A percentile compares a stretch with the other conserved stretches of the same genome.
phyloP scores from a whole-genome alignment of 2,113 vertebrate species.

The Caretta caretta region DNA sequence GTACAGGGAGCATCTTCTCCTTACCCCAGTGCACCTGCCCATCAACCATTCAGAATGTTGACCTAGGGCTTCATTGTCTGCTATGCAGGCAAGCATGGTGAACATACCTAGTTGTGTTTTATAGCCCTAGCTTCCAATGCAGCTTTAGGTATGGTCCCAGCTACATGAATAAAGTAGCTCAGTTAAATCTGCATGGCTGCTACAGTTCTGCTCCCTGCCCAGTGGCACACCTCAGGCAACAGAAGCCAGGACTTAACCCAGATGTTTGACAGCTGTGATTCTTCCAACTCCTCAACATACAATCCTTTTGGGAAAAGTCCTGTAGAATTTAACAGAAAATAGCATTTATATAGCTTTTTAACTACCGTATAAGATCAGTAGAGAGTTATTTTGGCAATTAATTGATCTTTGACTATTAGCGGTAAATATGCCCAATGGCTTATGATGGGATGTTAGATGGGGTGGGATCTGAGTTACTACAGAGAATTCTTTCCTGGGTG shows the following conservation, averaged over 20 bases:
- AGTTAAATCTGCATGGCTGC: not conserved
- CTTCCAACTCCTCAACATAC: not conserved
- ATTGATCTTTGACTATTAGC: too few species aligned
- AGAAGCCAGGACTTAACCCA: not conserved
- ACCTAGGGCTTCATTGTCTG: not conserved
- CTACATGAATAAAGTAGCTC: not conserved
- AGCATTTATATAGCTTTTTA: not conserved
- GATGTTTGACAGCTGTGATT: not conserved
- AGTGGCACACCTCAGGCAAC: not conserved
- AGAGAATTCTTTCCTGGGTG: too few species aligned
- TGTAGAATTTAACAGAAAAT: not conserved
- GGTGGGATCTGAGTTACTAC: too few species aligned
- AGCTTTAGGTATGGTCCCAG: accelerated
- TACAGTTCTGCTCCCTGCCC: not conserved
- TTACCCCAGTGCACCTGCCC: not conserved
- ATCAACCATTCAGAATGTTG: not conserved
- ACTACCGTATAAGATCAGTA: not conserved
- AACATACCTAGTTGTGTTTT: not conserved
- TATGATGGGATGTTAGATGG: too few species aligned
- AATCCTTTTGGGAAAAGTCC: not conserved
- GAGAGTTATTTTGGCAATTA: not conserved
- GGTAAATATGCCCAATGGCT: too few species aligned
- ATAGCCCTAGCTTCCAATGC: not conserved
- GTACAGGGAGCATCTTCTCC: not conserved
- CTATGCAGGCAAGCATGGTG: not conserved